Conservation (phyloP, 2,113 vertebrate genomes). For the zebrafish (Danio rerio) region GRCz12tu NC_133186.1:30511001-30511500, state of each 20-base stretch:
- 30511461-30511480: not conserved
- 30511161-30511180: not conserved
- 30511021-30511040: not conserved
- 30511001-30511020: not conserved
- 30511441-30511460: not conserved
- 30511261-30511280: too few species aligned
- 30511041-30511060: not conserved
- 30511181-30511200: not conserved
- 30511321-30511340: not conserved
- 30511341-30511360: not conserved
- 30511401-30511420: not conserved
- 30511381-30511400: not conserved
- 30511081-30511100: not conserved
- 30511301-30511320: too few species aligned
- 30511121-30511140: not conserved
- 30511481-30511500: conserved; percentile 20
- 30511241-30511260: not conserved
- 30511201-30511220: not conserved
- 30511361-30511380: not conserved
- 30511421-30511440: not conserved
- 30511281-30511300: too few species aligned
- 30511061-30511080: not conserved
- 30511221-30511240: not conserved
- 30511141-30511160: not conserved
- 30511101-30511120: not conserved